A percentile compares a stretch with the other conserved stretches of the same genome.
Conservation (phyloP, 2,113 vertebrate genomes). For the Melanocharis versteri region DNA sequence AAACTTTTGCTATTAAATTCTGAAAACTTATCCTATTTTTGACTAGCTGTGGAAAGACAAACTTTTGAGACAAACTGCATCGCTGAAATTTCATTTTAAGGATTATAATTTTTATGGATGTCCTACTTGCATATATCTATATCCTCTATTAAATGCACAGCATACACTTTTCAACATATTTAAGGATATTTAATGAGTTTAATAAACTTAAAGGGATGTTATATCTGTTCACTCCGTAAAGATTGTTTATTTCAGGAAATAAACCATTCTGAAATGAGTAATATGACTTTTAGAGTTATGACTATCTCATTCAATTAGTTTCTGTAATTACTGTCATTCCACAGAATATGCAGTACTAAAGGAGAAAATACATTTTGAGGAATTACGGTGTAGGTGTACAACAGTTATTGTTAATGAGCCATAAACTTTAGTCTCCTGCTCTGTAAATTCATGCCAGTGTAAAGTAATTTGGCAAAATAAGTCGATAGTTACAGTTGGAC, state of each 20-base stretch:
- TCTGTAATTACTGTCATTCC: constrained; percentile 66
- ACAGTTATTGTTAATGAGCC: constrained; percentile 65
- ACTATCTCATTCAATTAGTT: constrained; percentile 68
- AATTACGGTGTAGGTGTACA: constrained; percentile 59
- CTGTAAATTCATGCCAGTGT: constrained; percentile 38
- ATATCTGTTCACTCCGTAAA: background rate
- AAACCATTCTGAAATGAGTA: constrained; percentile 55
- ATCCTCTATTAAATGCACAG: constrained; percentile 31
- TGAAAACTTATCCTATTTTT: background rate
- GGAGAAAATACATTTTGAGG: constrained; percentile 59
- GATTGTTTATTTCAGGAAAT: constrained; percentile 60
- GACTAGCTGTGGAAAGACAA: background rate
- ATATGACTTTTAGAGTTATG: constrained; percentile 58
- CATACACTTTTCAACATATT: constrained; percentile 34
- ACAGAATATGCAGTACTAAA: constrained; percentile 32
- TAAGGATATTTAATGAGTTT: constrained; percentile 67
- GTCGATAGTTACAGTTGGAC: constrained; percentile 32
- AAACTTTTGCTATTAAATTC: background rate
- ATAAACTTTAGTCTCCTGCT: constrained; percentile 58
- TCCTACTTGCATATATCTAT: constrained; percentile 15
- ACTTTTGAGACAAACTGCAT: background rate
- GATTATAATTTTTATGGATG: constrained; percentile 22
- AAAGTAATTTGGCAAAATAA: constrained; percentile 46
- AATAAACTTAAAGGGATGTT: constrained; percentile 59
- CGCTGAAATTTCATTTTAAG: constrained; percentile 24